Base-by-base conservation (phyloP, 2,888 invertebrate species). In the Euclidia mi region DNA sequence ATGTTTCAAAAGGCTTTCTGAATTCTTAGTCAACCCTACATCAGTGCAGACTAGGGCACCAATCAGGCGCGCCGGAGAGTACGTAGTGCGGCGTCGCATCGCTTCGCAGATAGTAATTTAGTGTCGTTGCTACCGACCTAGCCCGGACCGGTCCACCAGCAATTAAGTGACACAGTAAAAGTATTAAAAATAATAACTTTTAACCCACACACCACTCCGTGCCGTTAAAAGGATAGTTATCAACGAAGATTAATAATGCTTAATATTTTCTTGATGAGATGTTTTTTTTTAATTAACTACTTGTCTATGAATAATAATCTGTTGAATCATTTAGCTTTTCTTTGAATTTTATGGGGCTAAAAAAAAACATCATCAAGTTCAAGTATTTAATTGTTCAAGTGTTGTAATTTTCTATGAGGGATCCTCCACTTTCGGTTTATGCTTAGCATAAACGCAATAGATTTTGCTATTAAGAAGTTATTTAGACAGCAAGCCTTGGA, bases 161-260 rank as follows among this genome's bases (percentile, higher is more conserved):
- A 90, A 90, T 91, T 92, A 92, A 89, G 83, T 84, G 86, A 88
- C 90, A 87, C 82, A 84, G 86, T 88, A 88, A 87, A 87, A 87
- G 83, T 84, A 86, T 85, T 82, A 87, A 85, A 79, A 80, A 84
- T 75, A 78, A 76, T 78, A 75, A 66, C 56, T 61, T 78, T 66
- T 63, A 75, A 66, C 62, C 43, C 59, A 61, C 53, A 52, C 58
- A 31, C 61, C 41, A 55, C 48, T 59, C 53, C 12, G 55, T 12
- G 32, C 65, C 65, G 56, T 77, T 65, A 68, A 75, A 76, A 56
- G 43, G 29, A 51, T 73, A 73, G 56, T 58, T 73, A 76, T 68
- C 65, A 57, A 38, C 14, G 17, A 17, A 40, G 43, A 49, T 64
- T 56, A 50, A 62, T 55, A 37, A 49, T 43, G 15, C 11, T 40